These are phyloP conservation scores for Paracanthobrama guichenoti DNA, from an alignment of 2,113 vertebrate species.

Conservation along the genomic window DNA sequence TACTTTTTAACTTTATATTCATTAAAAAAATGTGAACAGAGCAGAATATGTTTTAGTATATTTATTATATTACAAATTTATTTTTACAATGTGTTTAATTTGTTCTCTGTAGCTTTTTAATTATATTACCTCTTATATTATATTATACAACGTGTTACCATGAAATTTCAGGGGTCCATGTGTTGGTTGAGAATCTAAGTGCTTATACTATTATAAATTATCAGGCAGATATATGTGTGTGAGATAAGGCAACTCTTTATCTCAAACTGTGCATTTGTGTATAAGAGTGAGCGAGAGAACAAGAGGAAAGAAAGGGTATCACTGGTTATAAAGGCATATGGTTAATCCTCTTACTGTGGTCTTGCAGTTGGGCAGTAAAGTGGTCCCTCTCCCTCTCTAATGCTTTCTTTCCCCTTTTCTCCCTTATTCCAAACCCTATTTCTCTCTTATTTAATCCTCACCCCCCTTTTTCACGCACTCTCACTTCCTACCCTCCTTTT, in stretches of 20 bases:
- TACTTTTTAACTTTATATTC: too few species aligned
- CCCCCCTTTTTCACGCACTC: neutral
- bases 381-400: constrained; percentile 24
- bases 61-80: too few species aligned
- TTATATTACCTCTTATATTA: neutral
- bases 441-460: constrained; percentile 8
- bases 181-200: too few species aligned
- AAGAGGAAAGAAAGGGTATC: constrained; percentile 28
- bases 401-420: constrained; percentile 10
- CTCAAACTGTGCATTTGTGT: neutral
- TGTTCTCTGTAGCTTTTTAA: too few species aligned
- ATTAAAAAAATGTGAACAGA: too few species aligned
- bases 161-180: neutral
- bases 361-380: constrained; percentile 35
- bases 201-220: neutral
- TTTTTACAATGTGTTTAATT: too few species aligned
- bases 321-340: constrained; percentile 41
- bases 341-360: constrained; percentile 52
- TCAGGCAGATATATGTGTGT: neutral
- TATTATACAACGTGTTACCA: neutral
- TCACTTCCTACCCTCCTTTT: neutral
- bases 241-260: neutral
- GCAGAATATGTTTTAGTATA: too few species aligned
- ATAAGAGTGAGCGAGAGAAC: neutral
- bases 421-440: constrained; percentile 29